Percentiles rank a stretch among this genome's conserved stretches.
phyloP scores from a whole-genome alignment of 2,113 vertebrate genomes.

The Thamnophis sirtalis region DNA sequence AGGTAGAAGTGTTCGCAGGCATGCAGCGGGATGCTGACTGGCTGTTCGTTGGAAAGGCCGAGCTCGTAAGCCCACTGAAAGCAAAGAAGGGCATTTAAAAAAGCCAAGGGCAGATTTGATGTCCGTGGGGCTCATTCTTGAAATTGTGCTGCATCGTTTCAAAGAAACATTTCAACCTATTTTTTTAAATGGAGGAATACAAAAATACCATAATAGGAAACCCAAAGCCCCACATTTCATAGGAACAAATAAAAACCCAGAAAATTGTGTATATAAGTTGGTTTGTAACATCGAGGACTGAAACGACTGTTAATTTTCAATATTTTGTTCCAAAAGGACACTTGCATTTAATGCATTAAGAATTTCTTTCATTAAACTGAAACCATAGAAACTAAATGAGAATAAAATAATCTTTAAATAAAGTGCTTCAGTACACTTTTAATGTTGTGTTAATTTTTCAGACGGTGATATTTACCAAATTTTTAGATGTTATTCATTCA shows the following conservation, averaged over 20 bases:
- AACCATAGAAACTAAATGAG: not conserved
- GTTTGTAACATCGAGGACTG: not conserved
- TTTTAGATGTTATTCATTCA: not conserved
- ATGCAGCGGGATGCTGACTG: conserved; percentile 90
- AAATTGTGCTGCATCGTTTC: not conserved
- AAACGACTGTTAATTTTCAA: not conserved
- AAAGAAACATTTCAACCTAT: not conserved
- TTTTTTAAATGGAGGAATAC: not conserved
- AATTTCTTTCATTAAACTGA: not conserved
- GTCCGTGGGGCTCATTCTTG: too few relatives aligned
- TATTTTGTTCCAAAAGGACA: not conserved
- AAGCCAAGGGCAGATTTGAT: too few relatives aligned
- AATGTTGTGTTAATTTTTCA: not conserved
- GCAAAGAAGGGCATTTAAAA: conserved; percentile 25
- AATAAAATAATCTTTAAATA: not conserved
- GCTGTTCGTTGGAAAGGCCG: conserved; percentile 85
- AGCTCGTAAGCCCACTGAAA: conserved; percentile 96
- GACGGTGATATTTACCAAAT: not conserved
- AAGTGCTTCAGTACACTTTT: not conserved
- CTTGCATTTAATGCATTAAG: not conserved
- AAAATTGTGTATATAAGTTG: not conserved
- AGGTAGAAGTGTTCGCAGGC: conserved; percentile 98
- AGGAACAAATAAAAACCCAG: not conserved
- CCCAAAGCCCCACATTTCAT: not conserved
- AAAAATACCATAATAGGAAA: not conserved